These are phyloP conservation scores for Cyclophora punctaria DNA, from an alignment of 2,888 invertebrate genomes.

Conservation along the genomic window DNA sequence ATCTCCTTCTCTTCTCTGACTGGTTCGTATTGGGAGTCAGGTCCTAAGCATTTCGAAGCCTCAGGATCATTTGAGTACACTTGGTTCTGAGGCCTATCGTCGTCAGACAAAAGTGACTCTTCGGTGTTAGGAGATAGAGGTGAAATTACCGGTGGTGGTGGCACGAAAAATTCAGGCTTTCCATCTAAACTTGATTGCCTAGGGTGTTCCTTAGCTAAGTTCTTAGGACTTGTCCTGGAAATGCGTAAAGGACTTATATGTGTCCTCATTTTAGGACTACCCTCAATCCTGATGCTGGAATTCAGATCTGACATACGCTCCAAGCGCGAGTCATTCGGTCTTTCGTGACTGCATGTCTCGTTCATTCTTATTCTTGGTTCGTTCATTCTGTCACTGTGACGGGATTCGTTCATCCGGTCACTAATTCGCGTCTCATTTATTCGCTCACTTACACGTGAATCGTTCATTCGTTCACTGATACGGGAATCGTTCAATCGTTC, in stretches of 20 bases:
- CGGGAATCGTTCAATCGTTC: constrained; percentile 10
- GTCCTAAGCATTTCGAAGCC: constrained; percentile 49
- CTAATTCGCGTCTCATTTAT: constrained; percentile 33
- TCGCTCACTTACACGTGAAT: constrained; percentile 25
- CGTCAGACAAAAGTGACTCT: constrained; percentile 58
- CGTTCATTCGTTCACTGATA: constrained; percentile 15
- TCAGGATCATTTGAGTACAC: constrained; percentile 58
- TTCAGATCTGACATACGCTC: constrained; percentile 53
- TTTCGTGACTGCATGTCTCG: constrained; percentile 19
- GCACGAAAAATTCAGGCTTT: constrained; percentile 49
- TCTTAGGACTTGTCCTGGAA: constrained; percentile 21
- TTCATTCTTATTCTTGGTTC: constrained; percentile 16
- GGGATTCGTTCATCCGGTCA: constrained; percentile 26
- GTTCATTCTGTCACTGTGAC: constrained; percentile 19
- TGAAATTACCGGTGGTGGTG: constrained; percentile 43
- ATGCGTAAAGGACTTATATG: constrained; percentile 49
- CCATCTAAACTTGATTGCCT: constrained; percentile 43
- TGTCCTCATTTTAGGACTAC: constrained; percentile 52
- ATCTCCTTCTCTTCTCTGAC: constrained; percentile 54
- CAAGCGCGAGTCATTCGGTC: constrained; percentile 9
- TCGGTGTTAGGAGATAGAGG: constrained; percentile 63
- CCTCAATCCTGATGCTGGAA: constrained; percentile 53
- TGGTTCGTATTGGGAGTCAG: constrained; percentile 63
- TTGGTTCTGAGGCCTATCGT: constrained; percentile 40
- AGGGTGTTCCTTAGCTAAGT: constrained; percentile 38